Percentiles rank a stretch among this genome's conserved stretches.
Evolutionary conservation across 1,140 invertebrate species (phyloP).

Genomic region (Cotesia chilonis): DNA sequence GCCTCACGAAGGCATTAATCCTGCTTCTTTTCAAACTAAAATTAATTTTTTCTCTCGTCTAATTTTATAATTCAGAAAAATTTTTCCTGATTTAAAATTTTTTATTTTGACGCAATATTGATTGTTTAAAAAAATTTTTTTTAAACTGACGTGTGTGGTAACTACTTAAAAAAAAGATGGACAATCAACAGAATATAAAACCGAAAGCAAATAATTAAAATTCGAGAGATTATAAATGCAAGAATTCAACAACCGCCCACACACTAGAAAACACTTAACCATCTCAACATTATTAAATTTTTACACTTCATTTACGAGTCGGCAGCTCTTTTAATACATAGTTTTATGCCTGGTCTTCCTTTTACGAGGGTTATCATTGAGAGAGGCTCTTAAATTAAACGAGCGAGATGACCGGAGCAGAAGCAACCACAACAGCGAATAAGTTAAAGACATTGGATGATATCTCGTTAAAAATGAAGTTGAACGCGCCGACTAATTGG

Average conservation of each 20-base stretch:
- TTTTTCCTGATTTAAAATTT: no score
- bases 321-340: slow-evolving; percentile 52
- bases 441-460: slow-evolving; percentile 18
- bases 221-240: neutral
- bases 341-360: slow-evolving; percentile 54
- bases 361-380: slow-evolving; percentile 57
- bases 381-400: slow-evolving; percentile 47
- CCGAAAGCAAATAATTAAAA: no score
- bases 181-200: no score
- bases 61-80: no score
- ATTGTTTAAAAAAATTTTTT: neutral
- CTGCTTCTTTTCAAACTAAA: neutral
- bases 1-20: slow-evolving; percentile 56
- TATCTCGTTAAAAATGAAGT: slow-evolving; percentile 48
- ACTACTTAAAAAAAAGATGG: no score
- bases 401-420: slow-evolving; percentile 36
- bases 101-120: no score
- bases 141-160: neutral
- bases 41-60: no score
- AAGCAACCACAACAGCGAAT: slow-evolving; percentile 9
- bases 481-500: slow-evolving; percentile 47
- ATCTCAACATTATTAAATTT: neutral
- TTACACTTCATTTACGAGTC: slow-evolving; percentile 15
- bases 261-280: slow-evolving; percentile 4
- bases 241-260: slow-evolving; percentile 1